Base-by-base conservation (phyloP, 2,113 vertebrate genomes). In the Alces alces region DNA sequence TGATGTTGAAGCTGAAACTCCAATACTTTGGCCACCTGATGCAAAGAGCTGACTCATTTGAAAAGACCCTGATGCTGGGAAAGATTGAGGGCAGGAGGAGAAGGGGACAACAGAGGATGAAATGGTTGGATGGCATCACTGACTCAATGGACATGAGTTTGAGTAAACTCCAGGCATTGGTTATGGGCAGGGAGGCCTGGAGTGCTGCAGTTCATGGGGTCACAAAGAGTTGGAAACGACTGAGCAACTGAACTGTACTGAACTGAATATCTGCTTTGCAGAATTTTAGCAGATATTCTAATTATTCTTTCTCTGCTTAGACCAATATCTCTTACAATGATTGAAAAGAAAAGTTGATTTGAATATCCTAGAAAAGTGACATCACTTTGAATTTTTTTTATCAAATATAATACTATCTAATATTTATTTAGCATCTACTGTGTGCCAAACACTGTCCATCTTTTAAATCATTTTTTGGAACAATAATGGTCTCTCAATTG, bases 381-480 rank as follows among this genome's bases (percentile, higher is more conserved):
- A 89, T 12, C 54, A 30, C 27, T 97, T 82, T 61, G 36, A 95
- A 33, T 25, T 36, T 70, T 36, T 5, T 52, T 79, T 86, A 50
- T 55, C 15, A 61, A 91, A 28, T 6, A 8, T 9, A 94, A 30
- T 39, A 33, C 39, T 78, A 33, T 55, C 7, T 64, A 66, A 52
- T 45, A 82, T 61, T 87, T 83, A 57, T 64, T 96, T 47, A 43
- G 39, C 23, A 93, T 16, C 23, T 85, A 57, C n/a, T 52, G 2
- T 16, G 4, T 85, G 36, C 13, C 52, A 91, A 86, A 12, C 16
- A 86, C 15, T 43, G 3, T 47, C 33, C 43, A 73, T 66, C 13
- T 92, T 73, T 66, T 58, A 92, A 92, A 70, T 90, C 3, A 61
- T 95, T 96, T 61, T 33, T 0, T 61, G 86, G n/a, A 57, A n/a